Evolutionary conservation across 2,113 vertebrate genomes (phyloP).

Genomic region (Gallinago media): DNA sequence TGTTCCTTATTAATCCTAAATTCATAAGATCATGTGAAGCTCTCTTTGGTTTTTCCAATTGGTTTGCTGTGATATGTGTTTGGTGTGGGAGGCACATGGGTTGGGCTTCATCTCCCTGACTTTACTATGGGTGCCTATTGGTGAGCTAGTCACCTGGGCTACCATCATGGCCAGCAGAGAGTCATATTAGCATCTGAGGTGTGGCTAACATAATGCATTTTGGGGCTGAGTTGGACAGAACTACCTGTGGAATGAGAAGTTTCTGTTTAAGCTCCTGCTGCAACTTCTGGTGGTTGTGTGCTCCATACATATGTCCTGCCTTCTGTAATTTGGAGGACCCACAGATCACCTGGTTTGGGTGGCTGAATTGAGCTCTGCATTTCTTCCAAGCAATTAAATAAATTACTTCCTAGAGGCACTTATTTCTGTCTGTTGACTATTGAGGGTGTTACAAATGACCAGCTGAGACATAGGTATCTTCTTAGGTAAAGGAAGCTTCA

Average conservation of each 20-base stretch:
- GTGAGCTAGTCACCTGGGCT: background rate
- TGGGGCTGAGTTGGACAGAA: background rate
- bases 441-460: background rate
- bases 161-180: fast-evolving
- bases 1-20: background rate
- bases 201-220: background rate
- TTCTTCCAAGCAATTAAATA: background rate
- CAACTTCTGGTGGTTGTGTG: no score
- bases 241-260: fast-evolving
- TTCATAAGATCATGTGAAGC: background rate
- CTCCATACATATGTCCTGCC: fast-evolving
- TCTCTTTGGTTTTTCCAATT: background rate
- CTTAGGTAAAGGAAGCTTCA: background rate
- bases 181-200: no score
- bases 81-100: background rate
- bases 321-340: fast-evolving
- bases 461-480: background rate
- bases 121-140: fast-evolving
- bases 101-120: background rate
- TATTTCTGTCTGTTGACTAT: fast-evolving
- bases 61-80: background rate
- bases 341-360: fast-evolving
- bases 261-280: background rate
- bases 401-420: fast-evolving
- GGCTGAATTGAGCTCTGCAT: background rate